Conservation (phyloP, 2,888 invertebrate species). For the Odontomyia ornata region DNA sequence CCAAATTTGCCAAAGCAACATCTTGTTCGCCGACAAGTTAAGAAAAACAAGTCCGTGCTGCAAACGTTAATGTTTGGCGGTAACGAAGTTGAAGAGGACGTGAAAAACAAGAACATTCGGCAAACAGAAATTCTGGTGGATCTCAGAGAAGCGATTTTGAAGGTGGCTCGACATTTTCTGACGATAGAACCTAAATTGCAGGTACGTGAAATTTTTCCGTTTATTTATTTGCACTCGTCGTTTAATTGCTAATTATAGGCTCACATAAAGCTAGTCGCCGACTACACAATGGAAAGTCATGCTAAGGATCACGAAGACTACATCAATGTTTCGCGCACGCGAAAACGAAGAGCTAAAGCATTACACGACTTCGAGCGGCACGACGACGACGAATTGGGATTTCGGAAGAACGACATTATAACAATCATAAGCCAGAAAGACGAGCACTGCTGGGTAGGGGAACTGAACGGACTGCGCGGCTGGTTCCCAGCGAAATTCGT, state of each 20-base stretch:
- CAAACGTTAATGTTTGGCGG: slow-evolving; percentile 88
- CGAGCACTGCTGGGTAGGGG: slow-evolving; percentile 99
- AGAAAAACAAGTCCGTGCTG: slow-evolving; percentile 88
- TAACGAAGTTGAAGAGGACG: slow-evolving; percentile 79
- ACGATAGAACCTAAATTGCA: slow-evolving; percentile 88
- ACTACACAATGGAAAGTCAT: slow-evolving; percentile 96
- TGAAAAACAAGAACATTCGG: slow-evolving; percentile 94
- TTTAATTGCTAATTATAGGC: slow-evolving; percentile 64
- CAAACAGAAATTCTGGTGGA: slow-evolving; percentile 99
- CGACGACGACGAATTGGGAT: slow-evolving; percentile 98
- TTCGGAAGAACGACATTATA: slow-evolving; percentile 97
- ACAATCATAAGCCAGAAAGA: slow-evolving; percentile 97
- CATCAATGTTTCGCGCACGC: slow-evolving; percentile 88
- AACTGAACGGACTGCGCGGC: slow-evolving; percentile 91
- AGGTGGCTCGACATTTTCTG: slow-evolving; percentile 93
- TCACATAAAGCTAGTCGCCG: slow-evolving; percentile 84
- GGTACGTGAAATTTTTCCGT: slow-evolving; percentile 21
- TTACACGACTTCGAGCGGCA: slow-evolving; percentile 96
- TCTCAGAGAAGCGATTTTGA: slow-evolving; percentile 93
- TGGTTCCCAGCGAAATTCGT: slow-evolving; percentile 99
- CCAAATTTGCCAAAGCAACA: slow-evolving; percentile 95
- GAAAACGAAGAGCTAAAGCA: slow-evolving; percentile 92
- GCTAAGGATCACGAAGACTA: slow-evolving; percentile 93
- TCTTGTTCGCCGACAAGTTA: slow-evolving; percentile 84
- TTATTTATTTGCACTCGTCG: neutral